Percentiles rank a stretch among this genome's conserved stretches.
These are phyloP conservation scores for Sphyrna mokarran DNA, from an alignment of 2,113 vertebrate species.

Conservation along the genomic window DNA sequence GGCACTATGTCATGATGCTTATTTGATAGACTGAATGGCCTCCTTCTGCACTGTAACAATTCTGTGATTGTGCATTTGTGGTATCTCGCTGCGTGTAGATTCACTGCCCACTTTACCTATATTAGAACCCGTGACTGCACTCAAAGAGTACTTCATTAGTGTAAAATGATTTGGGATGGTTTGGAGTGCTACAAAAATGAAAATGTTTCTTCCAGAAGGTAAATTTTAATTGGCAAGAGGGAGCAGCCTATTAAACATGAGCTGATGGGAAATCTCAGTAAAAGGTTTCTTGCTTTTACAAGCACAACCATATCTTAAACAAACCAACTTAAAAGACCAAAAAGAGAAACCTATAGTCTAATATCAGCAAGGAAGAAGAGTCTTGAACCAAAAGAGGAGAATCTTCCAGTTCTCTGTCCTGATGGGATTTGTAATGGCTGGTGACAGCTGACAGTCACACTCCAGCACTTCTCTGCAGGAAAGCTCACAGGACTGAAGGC, in stretches of 20 bases:
- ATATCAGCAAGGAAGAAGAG: not conserved
- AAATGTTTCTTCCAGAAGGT: not conserved
- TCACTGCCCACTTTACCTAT: not conserved
- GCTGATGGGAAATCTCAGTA: not conserved
- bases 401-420: too few relatives aligned
- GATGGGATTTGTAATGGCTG: not conserved
- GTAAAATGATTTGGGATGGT: not conserved
- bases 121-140: not conserved
- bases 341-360: too few relatives aligned
- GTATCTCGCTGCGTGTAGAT: not conserved
- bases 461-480: not conserved
- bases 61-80: not conserved
- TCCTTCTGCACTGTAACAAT: too few relatives aligned
- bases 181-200: not conserved
- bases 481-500: not conserved
- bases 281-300: not conserved
- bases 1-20: too few relatives aligned
- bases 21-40: too few relatives aligned
- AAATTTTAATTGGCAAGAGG: not conserved
- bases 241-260: not conserved
- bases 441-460: not conserved
- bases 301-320: not conserved
- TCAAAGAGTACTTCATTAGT: not conserved
- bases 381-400: not conserved
- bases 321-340: not conserved